phyloP scores from a whole-genome alignment of 2,888 invertebrate species.

The Rhodophaea formosa region DNA sequence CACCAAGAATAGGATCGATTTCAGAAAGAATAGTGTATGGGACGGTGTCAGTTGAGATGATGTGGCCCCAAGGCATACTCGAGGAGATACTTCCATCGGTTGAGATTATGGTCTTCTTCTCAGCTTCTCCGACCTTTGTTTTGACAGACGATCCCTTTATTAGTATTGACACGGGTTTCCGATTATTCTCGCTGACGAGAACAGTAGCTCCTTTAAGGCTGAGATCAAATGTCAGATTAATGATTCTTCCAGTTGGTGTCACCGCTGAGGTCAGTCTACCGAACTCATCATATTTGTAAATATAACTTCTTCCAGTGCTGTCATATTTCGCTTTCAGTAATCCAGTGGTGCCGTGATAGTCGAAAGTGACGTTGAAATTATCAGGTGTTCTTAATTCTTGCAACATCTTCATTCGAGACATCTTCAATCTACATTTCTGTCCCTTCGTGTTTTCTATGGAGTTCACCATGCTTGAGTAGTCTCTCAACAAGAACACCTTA shows the following conservation, averaged over 20 bases:
- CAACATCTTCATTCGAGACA: constrained; percentile 96
- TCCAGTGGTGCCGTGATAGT: constrained; percentile 95
- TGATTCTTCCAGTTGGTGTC: constrained; percentile 97
- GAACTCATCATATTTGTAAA: constrained; percentile 97
- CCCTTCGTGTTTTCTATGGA: constrained; percentile 97
- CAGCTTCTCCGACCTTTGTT: constrained; percentile 90
- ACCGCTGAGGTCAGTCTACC: constrained; percentile 95
- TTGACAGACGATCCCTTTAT: constrained; percentile 93
- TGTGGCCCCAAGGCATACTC: constrained; percentile 92
- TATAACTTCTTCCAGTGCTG: constrained; percentile 93
- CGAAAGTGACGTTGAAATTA: constrained; percentile 96
- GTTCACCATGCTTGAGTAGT: constrained; percentile 93
- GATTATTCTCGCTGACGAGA: constrained; percentile 90
- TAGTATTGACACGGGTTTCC: constrained; percentile 90
- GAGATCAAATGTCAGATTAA: constrained; percentile 93
- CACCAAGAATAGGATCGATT: constrained; percentile 91
- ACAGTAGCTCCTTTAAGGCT: constrained; percentile 95
- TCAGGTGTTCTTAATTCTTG: constrained; percentile 95
- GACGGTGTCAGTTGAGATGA: constrained; percentile 93
- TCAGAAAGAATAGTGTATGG: constrained; percentile 95
- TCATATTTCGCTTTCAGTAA: constrained; percentile 93
- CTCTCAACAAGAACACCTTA: constrained; percentile 90
- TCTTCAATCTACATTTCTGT: constrained; percentile 92
- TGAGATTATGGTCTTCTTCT: constrained; percentile 88
- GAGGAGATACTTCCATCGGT: constrained; percentile 92